These are phyloP conservation scores for Smutsia gigantea DNA, from an alignment of 2,797 vertebrate species.

Conservation along the genomic window DNA sequence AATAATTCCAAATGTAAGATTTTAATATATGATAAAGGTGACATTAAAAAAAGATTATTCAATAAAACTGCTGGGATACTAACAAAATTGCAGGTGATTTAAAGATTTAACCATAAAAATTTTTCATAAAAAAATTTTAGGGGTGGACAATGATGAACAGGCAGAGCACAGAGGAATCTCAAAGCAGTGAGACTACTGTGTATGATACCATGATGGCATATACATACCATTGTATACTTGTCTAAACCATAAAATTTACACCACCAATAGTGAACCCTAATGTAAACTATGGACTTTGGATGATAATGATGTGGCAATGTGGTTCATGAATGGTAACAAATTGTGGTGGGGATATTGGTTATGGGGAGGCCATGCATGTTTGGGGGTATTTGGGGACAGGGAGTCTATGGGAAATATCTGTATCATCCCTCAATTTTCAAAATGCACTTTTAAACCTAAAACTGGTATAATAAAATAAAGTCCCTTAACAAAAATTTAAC, in stretches of 20 bases:
- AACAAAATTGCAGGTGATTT: not conserved
- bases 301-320: not conserved
- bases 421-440: not conserved
- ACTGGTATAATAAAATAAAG: not conserved
- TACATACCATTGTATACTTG: not conserved
- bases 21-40: conserved; percentile 24
- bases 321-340: not conserved
- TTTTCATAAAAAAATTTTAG: not conserved
- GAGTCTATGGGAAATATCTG: not conserved
- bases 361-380: not conserved
- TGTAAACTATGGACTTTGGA: not conserved
- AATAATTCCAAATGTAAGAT: not conserved
- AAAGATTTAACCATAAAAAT: not conserved
- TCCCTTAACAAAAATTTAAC: not conserved
- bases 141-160: not conserved
- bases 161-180: not conserved
- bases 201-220: not conserved
- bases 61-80: not conserved
- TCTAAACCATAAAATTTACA: not conserved
- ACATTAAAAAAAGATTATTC: not conserved
- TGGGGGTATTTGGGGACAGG: not conserved
- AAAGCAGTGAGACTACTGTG: not conserved
- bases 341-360: not conserved
- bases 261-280: not conserved
- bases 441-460: not conserved